Evolutionary conservation across 37 sponge, comb jelly and placozoan species (phyloP), one percentile per base, ranked within the genome.

Genomic region (Theonella swinhoei): DNA sequence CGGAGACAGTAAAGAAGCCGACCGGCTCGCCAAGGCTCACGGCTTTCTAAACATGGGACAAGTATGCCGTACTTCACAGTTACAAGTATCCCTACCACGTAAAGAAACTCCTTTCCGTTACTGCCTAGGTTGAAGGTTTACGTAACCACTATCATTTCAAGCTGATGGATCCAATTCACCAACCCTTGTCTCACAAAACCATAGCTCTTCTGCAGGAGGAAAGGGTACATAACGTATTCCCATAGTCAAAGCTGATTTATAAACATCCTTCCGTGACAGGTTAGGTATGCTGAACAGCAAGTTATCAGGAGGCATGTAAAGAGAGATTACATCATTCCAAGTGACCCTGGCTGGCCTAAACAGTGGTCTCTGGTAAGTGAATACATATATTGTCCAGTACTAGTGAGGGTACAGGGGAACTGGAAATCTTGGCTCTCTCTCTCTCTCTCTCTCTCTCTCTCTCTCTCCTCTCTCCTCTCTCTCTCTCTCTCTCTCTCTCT

Each of bases 281-380:
- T 47, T 7, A 47, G 14, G 54, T 14, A 47, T 47, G 54, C 54
- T 47, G 54, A 47, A 14, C 54, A 7, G 14, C 54, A 47, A 14
- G 54, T 47, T 47, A 14, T 47, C 11, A 47, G 14, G 54, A 14
- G 14, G 14, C 54, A 47, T 47, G 54, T 17, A 47, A 47, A 47
- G 54, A 47, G 54, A 47, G 54, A 47, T n/a, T 92, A 74, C 74
- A 62, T 42, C 31, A 75, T 71, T 32, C 93, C 93, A 32, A 28
- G 65, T 22, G 96, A 95, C 63, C 93, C 93, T 4, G 62, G 62
- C 31, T 95, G 77, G 83, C 42, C 39, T 19, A n/a, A 69, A 30
- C 88, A 95, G 70, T 95, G 96, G 96, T 77, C 80, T 29, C 61
- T 95, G 74, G 93, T 94, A 75, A 54, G 91, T 59, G 11, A 47